Conservation (phyloP, 2,888 invertebrate species). For the Tanypteryx hageni region DNA sequence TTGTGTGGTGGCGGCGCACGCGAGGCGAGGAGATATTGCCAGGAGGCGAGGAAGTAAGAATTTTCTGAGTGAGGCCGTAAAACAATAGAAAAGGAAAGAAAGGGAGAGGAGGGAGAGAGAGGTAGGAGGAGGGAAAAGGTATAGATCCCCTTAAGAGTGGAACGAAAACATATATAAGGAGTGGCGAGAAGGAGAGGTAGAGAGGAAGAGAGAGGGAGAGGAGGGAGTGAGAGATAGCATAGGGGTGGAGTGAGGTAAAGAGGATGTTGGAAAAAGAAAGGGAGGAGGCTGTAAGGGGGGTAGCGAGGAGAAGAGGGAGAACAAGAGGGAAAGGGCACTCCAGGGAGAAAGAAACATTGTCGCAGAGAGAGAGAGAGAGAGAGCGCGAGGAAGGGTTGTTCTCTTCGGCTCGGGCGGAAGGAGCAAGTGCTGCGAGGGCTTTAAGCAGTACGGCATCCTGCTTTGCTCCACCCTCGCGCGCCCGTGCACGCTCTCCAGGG, state of each 20-base stretch:
- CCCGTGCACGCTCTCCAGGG: background rate
- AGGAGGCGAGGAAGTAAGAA: background rate
- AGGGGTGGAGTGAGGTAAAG: background rate
- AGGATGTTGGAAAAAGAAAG: background rate
- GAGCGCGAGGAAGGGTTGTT: background rate
- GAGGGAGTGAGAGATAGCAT: background rate
- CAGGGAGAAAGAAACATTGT: conserved; percentile 18
- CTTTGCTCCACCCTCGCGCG: background rate
- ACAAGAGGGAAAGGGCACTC: conserved; percentile 14
- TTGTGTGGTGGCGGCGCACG: background rate
- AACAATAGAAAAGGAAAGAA: background rate
- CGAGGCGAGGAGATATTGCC: conserved; percentile 1
- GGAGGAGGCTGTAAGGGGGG: background rate
- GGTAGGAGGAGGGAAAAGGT: background rate
- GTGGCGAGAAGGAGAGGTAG: background rate
- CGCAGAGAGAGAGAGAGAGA: background rate
- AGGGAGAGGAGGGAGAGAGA: background rate
- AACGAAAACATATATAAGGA: background rate
- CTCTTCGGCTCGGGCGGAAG: too few species aligned
- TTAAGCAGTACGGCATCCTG: conserved; percentile 15
- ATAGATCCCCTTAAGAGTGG: background rate
- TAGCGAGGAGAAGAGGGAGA: background rate
- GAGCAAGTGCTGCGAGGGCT: too few species aligned
- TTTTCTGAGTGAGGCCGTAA: background rate
- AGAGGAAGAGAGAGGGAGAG: background rate